Evolutionary conservation across 1,140 invertebrate genomes (phyloP), one percentile per base, ranked within the genome.

Genomic region (Tetramorium alpestre): DNA sequence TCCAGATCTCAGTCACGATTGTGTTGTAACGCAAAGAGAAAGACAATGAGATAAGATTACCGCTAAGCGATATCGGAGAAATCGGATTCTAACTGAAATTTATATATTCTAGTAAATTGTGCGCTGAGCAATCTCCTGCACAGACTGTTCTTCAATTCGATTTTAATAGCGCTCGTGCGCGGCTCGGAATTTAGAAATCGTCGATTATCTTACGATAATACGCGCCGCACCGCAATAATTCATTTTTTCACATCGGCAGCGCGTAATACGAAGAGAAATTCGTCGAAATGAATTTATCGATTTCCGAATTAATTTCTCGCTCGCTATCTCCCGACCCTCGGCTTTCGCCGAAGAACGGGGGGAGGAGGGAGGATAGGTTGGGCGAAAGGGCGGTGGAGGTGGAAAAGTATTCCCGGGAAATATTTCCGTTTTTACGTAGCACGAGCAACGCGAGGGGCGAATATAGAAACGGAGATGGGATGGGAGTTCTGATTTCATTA

Each of bases 401-500:
- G 88, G 91, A 93, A 93, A 94, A 95, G 93, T 94, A 95, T 94
- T 94, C 89, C 91, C 73, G 91, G 92, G 91, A 94, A 95, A 95
- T 95, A 94, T 94, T 94, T 94, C 90, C 92, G 90, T 94, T 93
- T 94, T 94, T 93, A 92, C 70, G 76, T 64, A 64, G 87, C 87
- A 70, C 72, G 87, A 70, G 51, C 88, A 89, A 77, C 80, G 82
- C 84, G 86, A 87, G 85, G 91, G 91, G 88, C 75, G 87, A 90
- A 92, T 87, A 92, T 91, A 89, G 92, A 92, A 91, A 93, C 87
- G 90, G 88, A 87, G 91, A 91, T 89, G 89, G 90, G 90, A 92
- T 92, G 93, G 92, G 93, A 94, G 93, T 94, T 94, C 94, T 95
- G 95, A 95, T 95, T 95, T 95, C 94, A 95, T 95, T 95, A 95